phyloP scores from a whole-genome alignment of 2,888 invertebrate genomes.

The Caenorhabditis sp. region DNA sequence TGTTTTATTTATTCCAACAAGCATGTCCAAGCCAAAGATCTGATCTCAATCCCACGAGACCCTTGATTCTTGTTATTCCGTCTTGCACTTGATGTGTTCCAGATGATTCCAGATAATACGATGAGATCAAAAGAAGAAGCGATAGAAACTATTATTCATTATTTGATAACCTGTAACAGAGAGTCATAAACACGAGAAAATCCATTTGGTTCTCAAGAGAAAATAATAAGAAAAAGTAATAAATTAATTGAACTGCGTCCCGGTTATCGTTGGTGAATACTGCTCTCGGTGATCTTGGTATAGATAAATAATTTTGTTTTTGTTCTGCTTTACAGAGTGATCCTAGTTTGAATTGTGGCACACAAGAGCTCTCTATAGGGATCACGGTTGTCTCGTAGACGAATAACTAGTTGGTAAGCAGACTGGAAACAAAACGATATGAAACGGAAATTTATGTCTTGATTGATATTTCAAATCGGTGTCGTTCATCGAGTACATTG shows the following conservation, averaged over 20 bases:
- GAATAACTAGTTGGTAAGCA: constrained; percentile 76
- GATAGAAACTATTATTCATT: constrained; percentile 44
- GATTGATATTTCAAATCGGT: background rate
- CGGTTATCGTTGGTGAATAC: constrained; percentile 57
- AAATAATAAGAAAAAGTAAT: constrained; percentile 4
- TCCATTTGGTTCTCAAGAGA: constrained; percentile 45
- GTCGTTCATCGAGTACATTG: constrained; percentile 32
- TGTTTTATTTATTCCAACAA: constrained; percentile 42
- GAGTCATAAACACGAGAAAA: constrained; percentile 49
- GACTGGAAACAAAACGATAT: constrained; percentile 62
- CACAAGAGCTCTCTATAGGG: constrained; percentile 77
- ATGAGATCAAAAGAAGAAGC: constrained; percentile 27
- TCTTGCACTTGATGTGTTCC: constrained; percentile 30
- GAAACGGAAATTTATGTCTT: background rate
- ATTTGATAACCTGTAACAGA: constrained; percentile 53
- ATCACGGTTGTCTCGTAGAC: constrained; percentile 74
- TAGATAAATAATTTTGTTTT: constrained; percentile 9
- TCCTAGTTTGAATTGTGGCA: constrained; percentile 76
- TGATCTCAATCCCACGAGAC: constrained; percentile 35
- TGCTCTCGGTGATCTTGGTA: constrained; percentile 35
- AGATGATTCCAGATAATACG: constrained; percentile 22
- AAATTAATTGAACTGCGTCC: constrained; percentile 42
- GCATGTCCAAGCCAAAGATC: constrained; percentile 53
- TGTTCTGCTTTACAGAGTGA: constrained; percentile 55
- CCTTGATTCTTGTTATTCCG: constrained; percentile 37